A percentile compares a stretch with the other conserved stretches of the same genome.
Evolutionary conservation across 2,113 vertebrate genomes (phyloP).

Genomic region (Oreocharis arfaki): DNA sequence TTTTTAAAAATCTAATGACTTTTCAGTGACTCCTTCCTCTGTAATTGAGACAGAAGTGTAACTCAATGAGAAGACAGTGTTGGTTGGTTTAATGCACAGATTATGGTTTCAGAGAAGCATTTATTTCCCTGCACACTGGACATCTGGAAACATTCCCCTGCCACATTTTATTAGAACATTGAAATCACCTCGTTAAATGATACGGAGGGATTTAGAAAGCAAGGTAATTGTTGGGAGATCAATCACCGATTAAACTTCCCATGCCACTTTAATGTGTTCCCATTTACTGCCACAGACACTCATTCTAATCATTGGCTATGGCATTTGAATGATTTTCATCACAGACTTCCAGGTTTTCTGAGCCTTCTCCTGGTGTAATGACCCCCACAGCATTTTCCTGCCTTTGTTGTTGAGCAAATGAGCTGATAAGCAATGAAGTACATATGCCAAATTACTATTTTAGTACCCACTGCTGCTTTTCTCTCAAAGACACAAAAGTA

Average conservation of each 20-base stretch:
- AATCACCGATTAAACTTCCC: conserved; percentile 8
- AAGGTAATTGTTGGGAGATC: conserved; percentile 28
- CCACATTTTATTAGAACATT: conserved; percentile 57
- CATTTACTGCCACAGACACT: conserved; percentile 23
- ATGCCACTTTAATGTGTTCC: conserved; percentile 10
- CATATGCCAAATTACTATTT: neutral
- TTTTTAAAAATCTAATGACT: neutral
- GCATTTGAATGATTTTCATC: conserved; percentile 15
- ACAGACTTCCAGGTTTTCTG: conserved; percentile 6
- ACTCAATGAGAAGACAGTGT: neutral
- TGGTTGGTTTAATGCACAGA: neutral
- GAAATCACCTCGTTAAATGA: conserved; percentile 49
- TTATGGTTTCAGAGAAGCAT: neutral
- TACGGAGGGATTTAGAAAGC: conserved; percentile 11
- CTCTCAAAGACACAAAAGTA: neutral
- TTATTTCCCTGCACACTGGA: neutral
- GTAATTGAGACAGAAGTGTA: neutral
- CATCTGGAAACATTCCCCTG: conserved; percentile 50
- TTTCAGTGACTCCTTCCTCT: neutral
- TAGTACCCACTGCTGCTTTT: neutral
- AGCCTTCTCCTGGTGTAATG: neutral
- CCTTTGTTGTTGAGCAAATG: neutral
- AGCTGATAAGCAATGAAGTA: conserved; percentile 3
- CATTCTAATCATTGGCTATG: neutral
- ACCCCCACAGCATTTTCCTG: neutral